phyloP scores from a whole-genome alignment of 2,797 vertebrate species.

The Lacerta agilis region DNA sequence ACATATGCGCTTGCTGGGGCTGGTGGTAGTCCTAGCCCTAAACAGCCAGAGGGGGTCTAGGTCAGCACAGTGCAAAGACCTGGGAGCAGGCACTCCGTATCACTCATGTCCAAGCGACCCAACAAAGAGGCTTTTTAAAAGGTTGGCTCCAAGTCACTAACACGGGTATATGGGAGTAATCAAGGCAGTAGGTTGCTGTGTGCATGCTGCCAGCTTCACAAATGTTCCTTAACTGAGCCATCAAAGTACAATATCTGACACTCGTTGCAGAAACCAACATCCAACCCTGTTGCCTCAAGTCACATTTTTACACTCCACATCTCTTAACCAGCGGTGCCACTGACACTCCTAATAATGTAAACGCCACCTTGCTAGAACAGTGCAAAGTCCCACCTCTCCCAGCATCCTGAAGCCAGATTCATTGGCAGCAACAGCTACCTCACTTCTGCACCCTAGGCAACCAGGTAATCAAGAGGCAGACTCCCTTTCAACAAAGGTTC shows the following conservation, averaged over 20 bases:
- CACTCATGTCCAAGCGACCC: not conserved
- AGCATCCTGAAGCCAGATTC: not conserved
- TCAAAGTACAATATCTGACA: not conserved
- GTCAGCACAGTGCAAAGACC: too few relatives aligned
- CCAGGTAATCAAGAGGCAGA: not conserved
- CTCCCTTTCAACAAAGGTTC: not conserved
- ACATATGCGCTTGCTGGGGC: too few relatives aligned
- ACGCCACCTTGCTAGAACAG: not conserved
- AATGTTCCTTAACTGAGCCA: not conserved
- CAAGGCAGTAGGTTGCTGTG: not conserved
- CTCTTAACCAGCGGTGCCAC: not conserved
- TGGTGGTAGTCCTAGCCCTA: too few relatives aligned
- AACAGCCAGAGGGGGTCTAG: too few relatives aligned
- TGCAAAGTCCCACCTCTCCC: not conserved
- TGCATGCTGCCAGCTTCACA: too few relatives aligned
- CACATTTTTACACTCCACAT: not conserved
- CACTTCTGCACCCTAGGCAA: not conserved
- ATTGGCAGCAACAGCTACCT: too few relatives aligned
- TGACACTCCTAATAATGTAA: not conserved
- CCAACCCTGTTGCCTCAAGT: not conserved
- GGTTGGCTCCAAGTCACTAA: not conserved
- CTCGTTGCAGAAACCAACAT: not conserved
- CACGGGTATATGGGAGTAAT: not conserved
- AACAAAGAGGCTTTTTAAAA: not conserved
- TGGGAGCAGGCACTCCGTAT: not conserved